A percentile compares a stretch with the other conserved stretches of the same genome.
Conservation (phyloP, 2,113 vertebrate genomes). For the Enhydra lutris region DNA sequence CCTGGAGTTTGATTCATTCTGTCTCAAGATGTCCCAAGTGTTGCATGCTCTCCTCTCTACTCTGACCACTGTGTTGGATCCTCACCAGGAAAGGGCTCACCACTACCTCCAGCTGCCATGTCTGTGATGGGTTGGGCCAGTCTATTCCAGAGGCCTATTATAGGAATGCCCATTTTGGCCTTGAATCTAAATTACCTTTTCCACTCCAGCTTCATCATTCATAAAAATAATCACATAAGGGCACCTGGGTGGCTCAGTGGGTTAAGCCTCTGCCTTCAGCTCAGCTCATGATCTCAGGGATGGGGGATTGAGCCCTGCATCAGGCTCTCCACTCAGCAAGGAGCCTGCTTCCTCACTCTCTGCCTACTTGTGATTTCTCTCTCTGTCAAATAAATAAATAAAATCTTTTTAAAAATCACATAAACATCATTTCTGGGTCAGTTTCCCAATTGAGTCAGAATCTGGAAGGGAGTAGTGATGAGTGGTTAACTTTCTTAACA, state of each 20-base stretch:
- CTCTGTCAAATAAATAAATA: too few relatives aligned
- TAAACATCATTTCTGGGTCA: background rate
- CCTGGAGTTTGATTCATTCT: background rate
- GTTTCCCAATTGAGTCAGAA: background rate
- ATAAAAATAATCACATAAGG: background rate
- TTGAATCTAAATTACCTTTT: background rate
- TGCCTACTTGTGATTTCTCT: too few relatives aligned
- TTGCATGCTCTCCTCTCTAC: background rate
- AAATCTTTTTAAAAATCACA: background rate
- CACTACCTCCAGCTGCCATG: background rate
- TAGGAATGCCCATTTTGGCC: background rate
- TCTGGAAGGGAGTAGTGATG: background rate
- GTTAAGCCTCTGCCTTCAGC: too few relatives aligned
- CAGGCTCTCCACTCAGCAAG: too few relatives aligned
- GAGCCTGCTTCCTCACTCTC: too few relatives aligned
- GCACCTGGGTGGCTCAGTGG: too few relatives aligned
- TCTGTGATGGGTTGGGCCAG: background rate
- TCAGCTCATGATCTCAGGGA: too few relatives aligned
- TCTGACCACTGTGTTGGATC: background rate
- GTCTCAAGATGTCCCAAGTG: background rate
- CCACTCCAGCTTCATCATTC: background rate
- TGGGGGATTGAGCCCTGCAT: too few relatives aligned
- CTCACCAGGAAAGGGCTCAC: background rate
- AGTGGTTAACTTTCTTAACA: background rate
- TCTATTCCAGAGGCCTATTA: background rate